phyloP scores from a whole-genome alignment of 2,113 vertebrate genomes.

The Platycercus adscitus region DNA sequence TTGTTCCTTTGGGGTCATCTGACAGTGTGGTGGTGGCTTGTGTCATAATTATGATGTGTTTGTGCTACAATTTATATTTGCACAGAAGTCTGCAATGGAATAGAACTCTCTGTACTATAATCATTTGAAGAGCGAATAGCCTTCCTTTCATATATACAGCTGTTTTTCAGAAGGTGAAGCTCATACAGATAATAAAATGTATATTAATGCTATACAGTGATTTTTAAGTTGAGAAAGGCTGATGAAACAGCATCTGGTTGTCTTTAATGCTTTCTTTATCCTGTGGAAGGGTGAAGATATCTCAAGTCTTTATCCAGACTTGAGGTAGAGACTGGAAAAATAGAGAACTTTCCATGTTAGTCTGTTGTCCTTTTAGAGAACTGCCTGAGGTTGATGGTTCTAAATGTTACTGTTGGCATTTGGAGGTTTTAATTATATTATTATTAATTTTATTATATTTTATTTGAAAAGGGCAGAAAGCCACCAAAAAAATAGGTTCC shows the following conservation, averaged over 20 bases:
- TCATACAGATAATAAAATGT: not conserved
- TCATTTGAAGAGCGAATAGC: not conserved
- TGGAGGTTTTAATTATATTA: not conserved
- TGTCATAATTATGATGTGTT: not conserved
- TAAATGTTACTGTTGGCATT: not conserved
- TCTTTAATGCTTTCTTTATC: not conserved
- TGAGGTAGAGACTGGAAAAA: not conserved
- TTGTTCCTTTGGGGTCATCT: conserved; percentile 5
- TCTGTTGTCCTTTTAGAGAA: not conserved
- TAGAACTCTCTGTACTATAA: not conserved
- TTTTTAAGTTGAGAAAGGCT: not conserved
- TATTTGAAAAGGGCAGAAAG: not conserved
- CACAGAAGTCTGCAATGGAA: not conserved
- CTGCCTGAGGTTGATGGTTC: rapidly evolving
- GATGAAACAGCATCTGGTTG: not conserved
- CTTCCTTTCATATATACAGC: not conserved
- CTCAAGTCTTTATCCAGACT: not conserved
- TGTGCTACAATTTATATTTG: not conserved
- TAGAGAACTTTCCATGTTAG: not conserved
- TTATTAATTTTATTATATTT: not conserved
- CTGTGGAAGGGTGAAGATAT: not conserved
- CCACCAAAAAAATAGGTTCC: not conserved
- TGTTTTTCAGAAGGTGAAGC: not conserved
- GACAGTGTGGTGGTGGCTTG: not conserved
- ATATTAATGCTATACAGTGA: not conserved